phyloP scores from a whole-genome alignment of 2,888 invertebrate genomes.

The Caenorhabditis parvicauda region DNA sequence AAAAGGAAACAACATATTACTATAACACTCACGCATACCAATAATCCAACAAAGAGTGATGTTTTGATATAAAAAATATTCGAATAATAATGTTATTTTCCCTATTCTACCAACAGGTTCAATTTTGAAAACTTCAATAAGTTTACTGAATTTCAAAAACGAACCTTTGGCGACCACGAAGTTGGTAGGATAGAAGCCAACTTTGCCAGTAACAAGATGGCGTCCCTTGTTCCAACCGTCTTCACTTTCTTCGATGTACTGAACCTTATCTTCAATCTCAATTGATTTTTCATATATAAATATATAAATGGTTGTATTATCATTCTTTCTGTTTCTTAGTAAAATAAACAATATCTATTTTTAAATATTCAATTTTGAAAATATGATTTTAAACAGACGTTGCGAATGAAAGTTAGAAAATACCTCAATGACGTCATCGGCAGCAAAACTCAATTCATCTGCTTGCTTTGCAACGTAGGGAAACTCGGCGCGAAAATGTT shows the following conservation, averaged over 20 bases:
- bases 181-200: conserved; percentile 93
- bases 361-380: background rate
- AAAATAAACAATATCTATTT: background rate
- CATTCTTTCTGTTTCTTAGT: too few relatives aligned
- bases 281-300: too few relatives aligned
- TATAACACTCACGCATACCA: too few relatives aligned
- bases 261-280: too few relatives aligned
- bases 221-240: conserved; percentile 75
- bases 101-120: too few relatives aligned
- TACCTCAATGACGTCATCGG: conserved; percentile 86
- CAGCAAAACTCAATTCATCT: conserved; percentile 83
- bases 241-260: conserved; percentile 78
- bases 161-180: conserved; percentile 72
- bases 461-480: conserved; percentile 84
- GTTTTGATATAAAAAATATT: too few relatives aligned
- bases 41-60: too few relatives aligned
- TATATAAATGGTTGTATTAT: too few relatives aligned
- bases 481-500: conserved; percentile 26
- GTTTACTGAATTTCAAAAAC: too few relatives aligned
- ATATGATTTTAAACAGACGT: background rate
- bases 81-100: too few relatives aligned
- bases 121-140: too few relatives aligned
- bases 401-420: background rate
- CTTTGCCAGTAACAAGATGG: conserved; percentile 68
- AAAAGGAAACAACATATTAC: too few relatives aligned